phyloP scores from a whole-genome alignment of 2,797 vertebrate species.

The Brotogeris chrysoptera region DNA sequence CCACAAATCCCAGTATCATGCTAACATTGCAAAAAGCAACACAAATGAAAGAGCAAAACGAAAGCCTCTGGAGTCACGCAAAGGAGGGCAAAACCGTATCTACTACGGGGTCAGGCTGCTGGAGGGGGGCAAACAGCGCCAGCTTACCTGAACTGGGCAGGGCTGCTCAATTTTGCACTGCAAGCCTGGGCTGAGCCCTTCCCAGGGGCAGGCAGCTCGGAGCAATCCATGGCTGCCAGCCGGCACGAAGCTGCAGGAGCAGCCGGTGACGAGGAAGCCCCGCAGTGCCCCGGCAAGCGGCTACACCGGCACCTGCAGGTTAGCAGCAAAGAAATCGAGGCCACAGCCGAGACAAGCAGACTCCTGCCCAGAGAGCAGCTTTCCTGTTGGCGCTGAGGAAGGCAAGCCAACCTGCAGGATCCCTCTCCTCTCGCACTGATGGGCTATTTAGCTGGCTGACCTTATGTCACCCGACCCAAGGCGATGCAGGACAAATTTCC shows the following conservation, averaged over 20 bases:
- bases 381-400: not conserved
- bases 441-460: not conserved
- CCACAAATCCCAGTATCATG: accelerated
- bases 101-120: not conserved
- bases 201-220: not conserved
- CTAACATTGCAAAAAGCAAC: not conserved
- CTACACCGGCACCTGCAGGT: not conserved
- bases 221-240: not conserved
- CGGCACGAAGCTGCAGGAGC: not conserved
- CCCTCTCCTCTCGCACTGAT: not conserved
- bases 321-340: not conserved
- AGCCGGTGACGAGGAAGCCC: not conserved
- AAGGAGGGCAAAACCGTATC: not conserved
- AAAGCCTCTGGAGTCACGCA: not conserved
- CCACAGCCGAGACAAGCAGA: not conserved
- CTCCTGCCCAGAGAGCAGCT: constrained; percentile 22
- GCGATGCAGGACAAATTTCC: not conserved
- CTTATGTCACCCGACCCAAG: not conserved
- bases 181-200: not conserved
- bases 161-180: not conserved
- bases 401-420: not conserved
- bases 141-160: not conserved
- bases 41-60: not conserved
- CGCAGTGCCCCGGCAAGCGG: not conserved
- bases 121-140: not conserved